Conservation (phyloP, 2,888 invertebrate species). For the Conchocele bisecta region DNA sequence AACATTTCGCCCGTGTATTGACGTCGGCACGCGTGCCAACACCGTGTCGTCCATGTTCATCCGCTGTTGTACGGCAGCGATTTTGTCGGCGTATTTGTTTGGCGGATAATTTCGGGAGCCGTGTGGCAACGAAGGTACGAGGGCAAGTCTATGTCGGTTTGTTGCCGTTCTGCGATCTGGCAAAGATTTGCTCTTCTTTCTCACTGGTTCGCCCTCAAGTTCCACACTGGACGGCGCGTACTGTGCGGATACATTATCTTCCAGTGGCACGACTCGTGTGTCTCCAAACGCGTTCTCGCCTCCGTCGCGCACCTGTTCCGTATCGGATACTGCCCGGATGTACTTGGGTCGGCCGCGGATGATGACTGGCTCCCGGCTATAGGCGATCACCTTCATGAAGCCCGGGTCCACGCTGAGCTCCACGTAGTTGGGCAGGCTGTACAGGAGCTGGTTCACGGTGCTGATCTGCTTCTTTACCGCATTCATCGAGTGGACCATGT, state of each 20-base stretch:
- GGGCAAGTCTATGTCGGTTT: background rate
- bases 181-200: background rate
- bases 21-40: no score
- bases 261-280: background rate
- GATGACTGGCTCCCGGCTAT: slow-evolving; percentile 46
- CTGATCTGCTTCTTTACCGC: slow-evolving; percentile 36
- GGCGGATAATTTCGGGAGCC: no score
- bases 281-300: slow-evolving; percentile 6
- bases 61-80: slow-evolving; percentile 37
- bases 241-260: no score
- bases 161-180: background rate
- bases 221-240: background rate
- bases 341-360: slow-evolving; percentile 56
- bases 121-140: no score
- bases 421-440: slow-evolving; percentile 51
- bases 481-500: slow-evolving; percentile 35
- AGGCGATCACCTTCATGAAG: slow-evolving; percentile 48
- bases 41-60: slow-evolving; percentile 22
- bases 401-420: slow-evolving; percentile 43
- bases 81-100: slow-evolving; percentile 50
- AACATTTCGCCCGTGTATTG: no score
- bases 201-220: background rate
- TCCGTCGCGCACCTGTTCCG: slow-evolving; percentile 33
- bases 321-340: slow-evolving; percentile 32
- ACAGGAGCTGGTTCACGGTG: slow-evolving; percentile 28